Conservation (phyloP, 2,797 vertebrate species). For the Leuciscus waleckii region DNA sequence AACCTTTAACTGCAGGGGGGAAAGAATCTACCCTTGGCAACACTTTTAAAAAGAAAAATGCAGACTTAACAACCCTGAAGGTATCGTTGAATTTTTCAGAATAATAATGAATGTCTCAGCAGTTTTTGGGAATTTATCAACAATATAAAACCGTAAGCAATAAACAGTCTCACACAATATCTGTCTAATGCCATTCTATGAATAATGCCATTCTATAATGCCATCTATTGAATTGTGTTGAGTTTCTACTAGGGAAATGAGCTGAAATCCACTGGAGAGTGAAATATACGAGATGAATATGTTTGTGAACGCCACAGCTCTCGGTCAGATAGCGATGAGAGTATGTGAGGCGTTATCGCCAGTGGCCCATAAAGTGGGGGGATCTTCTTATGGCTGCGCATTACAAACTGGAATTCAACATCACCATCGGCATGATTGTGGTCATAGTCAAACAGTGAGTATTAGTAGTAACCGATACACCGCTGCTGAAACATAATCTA, state of each 20-base stretch:
- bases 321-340: slow-evolving; percentile 40
- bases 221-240: slow-evolving; percentile 39
- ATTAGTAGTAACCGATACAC: slow-evolving; percentile 26
- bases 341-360: slow-evolving; percentile 16
- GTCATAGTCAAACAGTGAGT: slow-evolving; percentile 1
- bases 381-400: not conserved
- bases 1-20: not conserved
- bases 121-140: not conserved
- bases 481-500: slow-evolving; percentile 24
- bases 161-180: not conserved
- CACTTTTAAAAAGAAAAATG: not conserved
- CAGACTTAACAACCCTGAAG: not conserved
- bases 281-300: slow-evolving; percentile 55
- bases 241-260: slow-evolving; percentile 34
- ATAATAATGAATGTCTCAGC: slow-evolving; percentile 7
- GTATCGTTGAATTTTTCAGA: slow-evolving; percentile 7
- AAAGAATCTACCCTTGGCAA: not conserved
- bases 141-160: not conserved
- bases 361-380: not conserved
- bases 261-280: slow-evolving; percentile 49
- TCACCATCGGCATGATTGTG: slow-evolving; percentile 23
- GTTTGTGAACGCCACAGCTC: slow-evolving; percentile 45
- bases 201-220: not conserved
- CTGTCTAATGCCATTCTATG: not conserved
- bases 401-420: slow-evolving; percentile 18